A percentile compares a stretch with the other conserved stretches of the same genome.
phyloP scores from a whole-genome alignment of 1,140 invertebrate genomes.

The Euglossa dilemma region DNA sequence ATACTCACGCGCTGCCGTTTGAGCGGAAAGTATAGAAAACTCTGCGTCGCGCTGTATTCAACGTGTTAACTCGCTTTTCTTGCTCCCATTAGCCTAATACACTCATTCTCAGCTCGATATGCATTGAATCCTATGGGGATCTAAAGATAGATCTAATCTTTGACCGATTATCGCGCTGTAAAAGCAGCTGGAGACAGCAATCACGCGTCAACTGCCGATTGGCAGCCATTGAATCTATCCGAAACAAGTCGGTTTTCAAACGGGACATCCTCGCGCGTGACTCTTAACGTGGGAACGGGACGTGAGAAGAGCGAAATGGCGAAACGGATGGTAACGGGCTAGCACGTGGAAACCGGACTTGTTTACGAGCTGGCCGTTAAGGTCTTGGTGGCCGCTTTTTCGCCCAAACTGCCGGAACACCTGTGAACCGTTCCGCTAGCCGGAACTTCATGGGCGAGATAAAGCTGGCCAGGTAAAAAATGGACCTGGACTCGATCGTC shows the following conservation, averaged over 20 bases:
- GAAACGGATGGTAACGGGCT: not conserved
- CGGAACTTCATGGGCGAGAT: not conserved
- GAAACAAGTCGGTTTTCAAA: not conserved
- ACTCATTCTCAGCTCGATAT: too few species aligned
- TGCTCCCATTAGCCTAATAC: too few species aligned
- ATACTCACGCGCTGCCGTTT: too few species aligned
- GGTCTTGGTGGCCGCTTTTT: constrained; percentile 9
- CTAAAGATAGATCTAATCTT: too few species aligned
- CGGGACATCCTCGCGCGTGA: not conserved
- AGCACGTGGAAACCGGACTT: not conserved
- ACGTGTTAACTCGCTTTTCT: too few species aligned
- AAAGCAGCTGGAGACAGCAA: not conserved
- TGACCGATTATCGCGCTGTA: not conserved
- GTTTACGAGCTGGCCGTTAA: constrained; percentile 33
- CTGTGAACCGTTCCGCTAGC: constrained; percentile 24
- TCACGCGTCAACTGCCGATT: not conserved
- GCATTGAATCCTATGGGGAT: too few species aligned
- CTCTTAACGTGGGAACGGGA: not conserved
- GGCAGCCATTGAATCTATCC: not conserved
- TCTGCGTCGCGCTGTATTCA: too few species aligned
- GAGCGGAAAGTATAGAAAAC: too few species aligned
- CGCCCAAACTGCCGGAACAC: constrained; percentile 23
- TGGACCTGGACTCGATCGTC: not conserved
- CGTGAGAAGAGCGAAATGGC: not conserved
- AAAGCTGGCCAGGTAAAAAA: not conserved